phyloP scores from a whole-genome alignment of 2,888 invertebrate species.

The Idaea aversata region DNA sequence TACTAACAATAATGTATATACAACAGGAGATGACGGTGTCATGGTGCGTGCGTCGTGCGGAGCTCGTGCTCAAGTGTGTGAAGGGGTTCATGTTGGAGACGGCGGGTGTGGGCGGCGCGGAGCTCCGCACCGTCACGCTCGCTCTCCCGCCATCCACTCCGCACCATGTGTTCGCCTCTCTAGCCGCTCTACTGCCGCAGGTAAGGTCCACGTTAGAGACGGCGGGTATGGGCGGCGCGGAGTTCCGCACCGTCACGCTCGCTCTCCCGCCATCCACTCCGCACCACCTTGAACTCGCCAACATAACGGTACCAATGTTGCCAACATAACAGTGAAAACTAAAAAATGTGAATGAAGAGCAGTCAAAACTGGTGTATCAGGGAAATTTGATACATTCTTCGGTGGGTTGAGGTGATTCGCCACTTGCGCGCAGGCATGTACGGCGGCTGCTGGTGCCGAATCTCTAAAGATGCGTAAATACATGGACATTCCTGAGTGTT shows the following conservation, averaged over 20 bases:
- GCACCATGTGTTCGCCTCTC: conserved; percentile 89
- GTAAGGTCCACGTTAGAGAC: too few relatives aligned
- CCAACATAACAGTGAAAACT: too few relatives aligned
- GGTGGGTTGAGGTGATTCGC: too few relatives aligned
- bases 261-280: conserved; percentile 40
- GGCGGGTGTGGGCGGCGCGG: conserved; percentile 94
- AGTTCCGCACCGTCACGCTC: conserved; percentile 87
- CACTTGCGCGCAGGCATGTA: too few relatives aligned
- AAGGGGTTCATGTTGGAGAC: conserved; percentile 99
- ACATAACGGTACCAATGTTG: too few relatives aligned
- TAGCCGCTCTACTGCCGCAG: conserved; percentile 91
- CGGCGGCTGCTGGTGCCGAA: too few relatives aligned
- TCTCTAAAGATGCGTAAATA: too few relatives aligned
- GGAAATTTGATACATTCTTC: too few relatives aligned
- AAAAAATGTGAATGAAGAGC: too few relatives aligned
- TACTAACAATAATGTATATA: not conserved
- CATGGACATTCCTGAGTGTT: too few relatives aligned
- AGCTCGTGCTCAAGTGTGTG: conserved; percentile 98
- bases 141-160: conserved; percentile 40
- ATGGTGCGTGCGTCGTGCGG: conserved; percentile 98
- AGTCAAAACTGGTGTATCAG: too few relatives aligned
- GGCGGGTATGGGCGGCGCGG: conserved; percentile 84
- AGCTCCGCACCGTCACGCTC: conserved; percentile 87
- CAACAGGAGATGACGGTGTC: conserved; percentile 93
- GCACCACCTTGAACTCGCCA: too few relatives aligned